Conservation (phyloP, 2,888 invertebrate species). For the Mimas tiliae region DNA sequence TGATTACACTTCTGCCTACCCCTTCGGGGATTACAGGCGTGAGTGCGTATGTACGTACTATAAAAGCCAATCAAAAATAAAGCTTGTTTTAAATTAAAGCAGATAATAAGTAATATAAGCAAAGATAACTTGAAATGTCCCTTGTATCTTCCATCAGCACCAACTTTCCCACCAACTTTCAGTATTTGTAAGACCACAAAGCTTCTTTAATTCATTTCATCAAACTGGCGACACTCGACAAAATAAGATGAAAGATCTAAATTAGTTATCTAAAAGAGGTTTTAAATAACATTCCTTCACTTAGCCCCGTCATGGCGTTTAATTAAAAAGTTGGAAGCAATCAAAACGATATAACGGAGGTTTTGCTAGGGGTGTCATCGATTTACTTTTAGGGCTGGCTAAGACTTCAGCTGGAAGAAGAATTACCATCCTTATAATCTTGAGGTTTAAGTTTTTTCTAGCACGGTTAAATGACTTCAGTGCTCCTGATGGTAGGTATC, state of each 20-base stretch:
- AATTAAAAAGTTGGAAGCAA: conserved; percentile 63
- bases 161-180: background rate
- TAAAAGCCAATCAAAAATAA: no score
- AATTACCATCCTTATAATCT: no score
- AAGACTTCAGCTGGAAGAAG: background rate
- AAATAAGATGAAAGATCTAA: conserved; percentile 22
- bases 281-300: conserved; percentile 23
- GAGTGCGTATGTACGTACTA: no score
- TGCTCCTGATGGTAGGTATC: no score
- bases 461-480: no score
- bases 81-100: no score
- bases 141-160: background rate
- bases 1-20: no score
- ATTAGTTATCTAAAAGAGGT: conserved; percentile 22
- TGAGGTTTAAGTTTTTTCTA: no score
- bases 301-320: conserved; percentile 40
- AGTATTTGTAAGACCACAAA: conserved; percentile 9
- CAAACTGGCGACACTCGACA: conserved; percentile 24
- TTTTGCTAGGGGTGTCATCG: conserved; percentile 45
- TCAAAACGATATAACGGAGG: conserved; percentile 47
- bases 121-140: background rate
- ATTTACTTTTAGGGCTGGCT: conserved; percentile 33
- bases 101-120: no score
- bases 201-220: conserved; percentile 16
- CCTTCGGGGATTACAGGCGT: no score